phyloP scores from a whole-genome alignment of 2,797 vertebrate species.

The Odontamblyopus rebecca region DNA sequence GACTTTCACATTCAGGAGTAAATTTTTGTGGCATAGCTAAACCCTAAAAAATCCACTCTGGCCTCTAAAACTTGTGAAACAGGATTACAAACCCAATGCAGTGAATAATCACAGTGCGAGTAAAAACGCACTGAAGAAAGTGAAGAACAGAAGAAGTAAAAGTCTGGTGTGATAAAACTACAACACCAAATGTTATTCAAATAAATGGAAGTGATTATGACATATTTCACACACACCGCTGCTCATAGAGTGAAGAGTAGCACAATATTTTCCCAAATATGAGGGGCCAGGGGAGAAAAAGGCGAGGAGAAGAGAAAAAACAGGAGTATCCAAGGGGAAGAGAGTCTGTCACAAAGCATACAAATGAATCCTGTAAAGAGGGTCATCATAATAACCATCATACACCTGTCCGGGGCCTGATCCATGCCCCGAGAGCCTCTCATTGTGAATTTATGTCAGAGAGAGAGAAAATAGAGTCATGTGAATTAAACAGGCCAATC shows the following conservation, averaged over 20 bases:
- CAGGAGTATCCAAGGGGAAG: background rate
- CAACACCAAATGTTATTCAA: too few species aligned
- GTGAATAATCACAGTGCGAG: too few species aligned
- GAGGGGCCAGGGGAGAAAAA: conserved; percentile 43
- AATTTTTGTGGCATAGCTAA: background rate
- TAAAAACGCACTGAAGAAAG: too few species aligned
- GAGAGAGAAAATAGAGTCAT: conserved; percentile 2
- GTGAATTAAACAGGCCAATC: conserved; percentile 58
- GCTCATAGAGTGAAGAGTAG: conserved; percentile 22
- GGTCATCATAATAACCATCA: conserved; percentile 49
- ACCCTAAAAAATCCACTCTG: background rate
- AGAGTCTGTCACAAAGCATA: conserved; percentile 21
- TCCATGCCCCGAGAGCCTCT: conserved; percentile 19
- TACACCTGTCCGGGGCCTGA: conserved; percentile 25
- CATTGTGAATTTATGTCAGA: background rate
- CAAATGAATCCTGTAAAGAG: conserved; percentile 34
- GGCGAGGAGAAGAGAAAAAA: conserved; percentile 24
- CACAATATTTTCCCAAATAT: conserved; percentile 50
- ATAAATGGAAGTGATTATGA: too few species aligned
- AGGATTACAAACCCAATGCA: too few species aligned
- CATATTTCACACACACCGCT: too few species aligned
- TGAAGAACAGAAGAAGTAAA: too few species aligned
- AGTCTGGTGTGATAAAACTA: background rate
- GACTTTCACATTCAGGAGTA: background rate
- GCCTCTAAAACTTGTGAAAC: too few species aligned